phyloP scores from a whole-genome alignment of 2,888 invertebrate genomes.

The Leptopilina myrica region DNA sequence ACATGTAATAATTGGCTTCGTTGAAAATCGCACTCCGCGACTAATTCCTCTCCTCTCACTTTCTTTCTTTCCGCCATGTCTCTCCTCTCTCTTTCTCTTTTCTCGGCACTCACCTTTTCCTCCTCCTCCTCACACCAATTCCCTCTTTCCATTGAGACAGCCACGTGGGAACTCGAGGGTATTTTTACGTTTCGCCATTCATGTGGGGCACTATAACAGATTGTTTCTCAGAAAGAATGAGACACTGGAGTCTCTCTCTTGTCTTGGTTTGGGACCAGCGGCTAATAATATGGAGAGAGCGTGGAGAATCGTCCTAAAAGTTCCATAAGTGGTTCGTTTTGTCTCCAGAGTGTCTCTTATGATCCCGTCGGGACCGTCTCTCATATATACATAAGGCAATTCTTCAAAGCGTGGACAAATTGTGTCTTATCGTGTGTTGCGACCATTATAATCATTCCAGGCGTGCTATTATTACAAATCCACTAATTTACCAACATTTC shows the following conservation, averaged over 20 bases:
- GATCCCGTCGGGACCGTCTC: slow-evolving; percentile 44
- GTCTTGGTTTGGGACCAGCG: slow-evolving; percentile 11
- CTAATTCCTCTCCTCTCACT: slow-evolving; percentile 65
- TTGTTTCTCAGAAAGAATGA: slow-evolving; percentile 73
- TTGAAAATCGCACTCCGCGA: slow-evolving; percentile 75
- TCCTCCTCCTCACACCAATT: slow-evolving; percentile 54
- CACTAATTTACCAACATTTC: too few species aligned
- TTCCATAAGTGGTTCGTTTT: slow-evolving; percentile 60
- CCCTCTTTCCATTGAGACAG: slow-evolving; percentile 67
- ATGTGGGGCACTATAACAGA: slow-evolving; percentile 73
- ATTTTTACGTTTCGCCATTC: slow-evolving; percentile 76
- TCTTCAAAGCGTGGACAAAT: slow-evolving; percentile 54
- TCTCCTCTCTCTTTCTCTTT: slow-evolving; percentile 48
- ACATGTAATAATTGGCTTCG: slow-evolving; percentile 61
- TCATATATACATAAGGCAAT: slow-evolving; percentile 33
- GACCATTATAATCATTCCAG: slow-evolving; percentile 34
- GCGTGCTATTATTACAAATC: too few species aligned
- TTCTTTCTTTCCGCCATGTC: neutral
- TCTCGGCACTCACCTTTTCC: slow-evolving; percentile 48
- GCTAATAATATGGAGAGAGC: slow-evolving; percentile 61
- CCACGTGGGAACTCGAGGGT: slow-evolving; percentile 74
- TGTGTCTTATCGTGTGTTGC: slow-evolving; percentile 39
- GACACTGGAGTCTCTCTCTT: slow-evolving; percentile 43
- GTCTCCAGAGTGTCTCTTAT: slow-evolving; percentile 54
- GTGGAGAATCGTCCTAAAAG: slow-evolving; percentile 72